Evolutionary conservation across 2,113 vertebrate genomes (phyloP).

Genomic region (Cygnus buccinator): DNA sequence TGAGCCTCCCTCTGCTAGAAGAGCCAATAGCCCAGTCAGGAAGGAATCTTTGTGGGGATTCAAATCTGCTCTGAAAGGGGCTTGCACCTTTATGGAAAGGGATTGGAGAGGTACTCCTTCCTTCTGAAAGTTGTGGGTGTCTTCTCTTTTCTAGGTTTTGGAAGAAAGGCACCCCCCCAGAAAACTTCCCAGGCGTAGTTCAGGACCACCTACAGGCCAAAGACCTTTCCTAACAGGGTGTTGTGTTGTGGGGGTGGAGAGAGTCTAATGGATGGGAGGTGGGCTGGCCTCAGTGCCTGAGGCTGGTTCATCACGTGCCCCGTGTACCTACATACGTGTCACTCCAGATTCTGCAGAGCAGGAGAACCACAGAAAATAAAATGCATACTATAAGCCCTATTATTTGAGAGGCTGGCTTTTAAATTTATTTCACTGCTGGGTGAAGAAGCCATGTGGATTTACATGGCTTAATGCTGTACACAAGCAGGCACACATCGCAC

Average conservation of each 20-base stretch:
- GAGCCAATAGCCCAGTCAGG: background rate
- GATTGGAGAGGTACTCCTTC: background rate
- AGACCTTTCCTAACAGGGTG: background rate
- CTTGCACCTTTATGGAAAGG: background rate
- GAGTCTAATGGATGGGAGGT: background rate
- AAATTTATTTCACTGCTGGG: background rate
- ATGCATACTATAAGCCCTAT: background rate
- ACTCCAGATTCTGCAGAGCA: background rate
- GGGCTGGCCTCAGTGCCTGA: background rate
- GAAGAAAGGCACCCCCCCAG: background rate
- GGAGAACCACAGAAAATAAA: background rate
- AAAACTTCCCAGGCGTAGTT: background rate
- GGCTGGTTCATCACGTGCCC: background rate
- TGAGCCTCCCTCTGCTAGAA: background rate
- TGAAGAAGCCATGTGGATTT: background rate
- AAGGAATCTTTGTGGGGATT: background rate
- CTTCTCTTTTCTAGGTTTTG: background rate
- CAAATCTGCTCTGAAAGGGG: background rate
- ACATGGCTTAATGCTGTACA: background rate
- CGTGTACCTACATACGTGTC: background rate
- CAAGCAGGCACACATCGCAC: background rate
- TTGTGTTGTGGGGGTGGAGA: background rate
- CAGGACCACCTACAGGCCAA: background rate
- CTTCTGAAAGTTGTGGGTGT: background rate
- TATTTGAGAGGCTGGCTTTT: background rate